Conservation (phyloP, 2,113 vertebrate species). For the Ploceus nigricollis region DNA sequence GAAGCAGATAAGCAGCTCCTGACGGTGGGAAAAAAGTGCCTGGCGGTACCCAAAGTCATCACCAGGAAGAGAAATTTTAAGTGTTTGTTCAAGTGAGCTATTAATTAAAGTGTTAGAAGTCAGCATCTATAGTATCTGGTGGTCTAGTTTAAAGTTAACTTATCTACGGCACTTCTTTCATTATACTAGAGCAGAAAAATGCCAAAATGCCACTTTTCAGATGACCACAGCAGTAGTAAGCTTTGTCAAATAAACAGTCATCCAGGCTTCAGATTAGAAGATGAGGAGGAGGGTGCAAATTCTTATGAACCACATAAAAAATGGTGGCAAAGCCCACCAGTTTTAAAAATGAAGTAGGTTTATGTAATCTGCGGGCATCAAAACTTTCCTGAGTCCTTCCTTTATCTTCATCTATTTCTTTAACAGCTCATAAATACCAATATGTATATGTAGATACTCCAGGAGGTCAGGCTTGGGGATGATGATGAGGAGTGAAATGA, state of each 20-base stretch:
- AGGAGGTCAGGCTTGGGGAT: neutral
- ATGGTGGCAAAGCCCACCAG: neutral
- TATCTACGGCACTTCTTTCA: neutral
- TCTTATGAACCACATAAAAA: neutral
- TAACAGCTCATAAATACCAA: neutral
- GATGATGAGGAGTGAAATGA: neutral
- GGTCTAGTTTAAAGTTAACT: neutral
- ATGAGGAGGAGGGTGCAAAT: neutral
- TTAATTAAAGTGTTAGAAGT: neutral
- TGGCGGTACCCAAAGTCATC: neutral
- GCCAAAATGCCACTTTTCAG: neutral
- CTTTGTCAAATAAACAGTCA: neutral
- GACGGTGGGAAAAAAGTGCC: neutral
- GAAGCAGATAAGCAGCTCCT: neutral
- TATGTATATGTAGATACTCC: neutral
- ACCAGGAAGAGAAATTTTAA: neutral
- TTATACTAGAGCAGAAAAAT: neutral
- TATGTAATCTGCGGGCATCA: neutral
- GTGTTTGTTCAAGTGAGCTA: neutral
- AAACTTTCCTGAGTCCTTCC: neutral
- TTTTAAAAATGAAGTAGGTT: neutral
- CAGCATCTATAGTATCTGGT: neutral
- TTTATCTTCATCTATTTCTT: neutral
- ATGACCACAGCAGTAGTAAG: neutral
- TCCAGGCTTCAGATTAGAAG: neutral